Evolutionary conservation across 2,888 invertebrate species (phyloP).

Genomic region (Mellilla xanthometata): DNA sequence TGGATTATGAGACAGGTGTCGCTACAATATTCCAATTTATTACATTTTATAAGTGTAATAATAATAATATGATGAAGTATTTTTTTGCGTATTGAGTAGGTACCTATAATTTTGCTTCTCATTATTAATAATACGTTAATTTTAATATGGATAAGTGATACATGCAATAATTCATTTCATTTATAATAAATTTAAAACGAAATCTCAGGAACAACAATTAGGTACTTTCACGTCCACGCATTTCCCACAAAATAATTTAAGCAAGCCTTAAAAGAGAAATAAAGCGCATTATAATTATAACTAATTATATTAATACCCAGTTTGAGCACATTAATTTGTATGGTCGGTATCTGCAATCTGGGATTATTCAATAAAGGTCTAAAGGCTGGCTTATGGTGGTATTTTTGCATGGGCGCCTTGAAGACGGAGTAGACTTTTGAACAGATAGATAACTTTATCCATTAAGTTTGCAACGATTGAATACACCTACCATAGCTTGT

Average conservation of each 20-base stretch:
- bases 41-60: too few relatives aligned
- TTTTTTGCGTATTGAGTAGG: too few relatives aligned
- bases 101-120: too few relatives aligned
- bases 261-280: conserved; percentile 32
- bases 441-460: neutral
- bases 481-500: too few relatives aligned
- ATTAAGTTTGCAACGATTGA: too few relatives aligned
- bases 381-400: conserved; percentile 3
- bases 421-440: neutral
- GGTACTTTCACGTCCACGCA: neutral
- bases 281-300: conserved; percentile 45
- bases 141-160: too few relatives aligned
- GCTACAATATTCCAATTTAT: too few relatives aligned
- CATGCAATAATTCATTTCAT: too few relatives aligned
- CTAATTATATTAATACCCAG: conserved; percentile 67
- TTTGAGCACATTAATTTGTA: conserved; percentile 69
- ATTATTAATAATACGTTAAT: too few relatives aligned
- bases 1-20: too few relatives aligned
- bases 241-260: conserved; percentile 32
- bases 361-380: conserved; percentile 66
- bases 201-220: neutral
- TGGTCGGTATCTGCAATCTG: conserved; percentile 47
- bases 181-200: too few relatives aligned
- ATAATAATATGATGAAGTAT: too few relatives aligned
- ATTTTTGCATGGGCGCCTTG: conserved; percentile 12